Evolutionary conservation across 2,888 invertebrate genomes (phyloP), one percentile per base, ranked within the genome.

Genomic region (Micoletzkya japonica): DNA sequence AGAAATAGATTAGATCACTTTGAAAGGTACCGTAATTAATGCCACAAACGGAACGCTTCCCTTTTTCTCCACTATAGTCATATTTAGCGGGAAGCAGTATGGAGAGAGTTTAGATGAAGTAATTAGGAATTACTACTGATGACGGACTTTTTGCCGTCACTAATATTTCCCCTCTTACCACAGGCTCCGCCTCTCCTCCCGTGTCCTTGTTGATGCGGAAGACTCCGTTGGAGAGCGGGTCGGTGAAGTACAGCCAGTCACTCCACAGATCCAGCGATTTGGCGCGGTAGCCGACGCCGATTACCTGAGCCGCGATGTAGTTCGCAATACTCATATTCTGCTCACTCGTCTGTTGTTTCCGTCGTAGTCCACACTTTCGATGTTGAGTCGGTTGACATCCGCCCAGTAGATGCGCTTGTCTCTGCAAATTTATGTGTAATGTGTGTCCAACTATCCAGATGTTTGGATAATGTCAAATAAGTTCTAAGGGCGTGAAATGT

Each of bases 201-300:
- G 96, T 96, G 83, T 95, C 93, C 86, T 98, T 98, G 85, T 97
- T 95, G 0, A 96, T 95, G 56, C 96, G 89, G 86, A 95, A 97
- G 0, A 98, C 94, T 0, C 95, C 95, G 68, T 86, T 85, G 67
- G 81, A 77, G 32, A 85, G 75, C 17, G 85, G 85, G 61, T 85
- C 85, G 52, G 81, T 80, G 69, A 86, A 72, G 77, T 86, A 86
- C 39, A 86, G 73, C 84, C 83, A 85, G 50, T 77, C 71, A 66
- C 81, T 76, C 82, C 83, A 83, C 59, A 85, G 73, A 57, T 82
- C 85, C 26, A 85, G 70, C 14, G 80, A 78, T 69, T 84, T 85
- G 49, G 85, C 82, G 14, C 85, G 76, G 60, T 83, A 81, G 17
- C 84, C 82, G 24, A 70, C 73, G 10, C 79, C 84, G 52, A 84